Base-by-base conservation (phyloP, 2,888 invertebrate genomes). In the Suillia variegata region DNA sequence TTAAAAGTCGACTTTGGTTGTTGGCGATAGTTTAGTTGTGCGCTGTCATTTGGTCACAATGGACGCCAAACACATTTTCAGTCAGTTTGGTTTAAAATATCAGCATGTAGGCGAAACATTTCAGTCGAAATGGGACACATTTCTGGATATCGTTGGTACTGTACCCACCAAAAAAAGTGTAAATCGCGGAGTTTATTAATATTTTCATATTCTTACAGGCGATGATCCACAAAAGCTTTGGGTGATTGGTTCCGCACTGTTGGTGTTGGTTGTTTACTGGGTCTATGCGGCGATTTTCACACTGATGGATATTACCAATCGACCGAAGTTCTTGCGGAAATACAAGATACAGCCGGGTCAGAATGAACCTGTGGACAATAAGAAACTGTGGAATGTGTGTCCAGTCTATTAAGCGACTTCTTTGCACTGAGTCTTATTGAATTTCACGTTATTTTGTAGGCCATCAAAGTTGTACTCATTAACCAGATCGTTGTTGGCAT, bases 271-370 rank as follows among this genome's bases (percentile, higher is more conserved):
- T 2, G 86, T 89, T 1, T 93, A 92, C 80, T 92, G 92, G 92
- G 59, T 86, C 0, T 84, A 89, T 70, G 92, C 92, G 1, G 85
- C 85, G 0, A 83, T 91, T 60, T 91, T 91, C 70, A 88, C 89
- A 0, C 64, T 90, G 24, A 81, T 93, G 74, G 93, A 93, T 74
- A 66, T 89, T 2, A 88, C 89, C 1, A 89, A 89, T 65, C 86
- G 86, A 64, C 93, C 93, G 6, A 81, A 83, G 2, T 86, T 86
- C 63, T 73, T 93, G 55, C 83, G 89, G 42, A 85, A 87, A 63
- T 93, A 93, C 79, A 93, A 93, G 82, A 87, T 92, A 61, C 93
- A 93, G 75, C 89, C 89, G 0, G 89, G 90, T 2, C 89, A 88
- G 51, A 90, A 92, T 78, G 89, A 89, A 69, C 91, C 91, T 0